These are phyloP conservation scores for Acromyrmex heyeri DNA, from an alignment of 1,140 invertebrate species.

Conservation along the genomic window DNA sequence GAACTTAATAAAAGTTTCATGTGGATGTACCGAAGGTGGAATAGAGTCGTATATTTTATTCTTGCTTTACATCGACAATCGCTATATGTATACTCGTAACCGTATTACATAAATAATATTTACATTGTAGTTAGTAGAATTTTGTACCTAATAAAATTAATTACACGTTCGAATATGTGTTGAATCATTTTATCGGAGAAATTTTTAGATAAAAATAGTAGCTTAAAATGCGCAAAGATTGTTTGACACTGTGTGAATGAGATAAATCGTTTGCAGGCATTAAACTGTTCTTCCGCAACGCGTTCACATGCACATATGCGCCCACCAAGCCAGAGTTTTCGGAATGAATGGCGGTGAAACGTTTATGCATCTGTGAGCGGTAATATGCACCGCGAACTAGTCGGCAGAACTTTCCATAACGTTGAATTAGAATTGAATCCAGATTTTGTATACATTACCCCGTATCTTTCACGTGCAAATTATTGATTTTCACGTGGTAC, in stretches of 20 bases:
- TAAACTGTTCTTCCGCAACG: constrained; percentile 23
- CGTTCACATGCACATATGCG: not conserved
- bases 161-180: not conserved
- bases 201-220: not conserved
- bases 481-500: constrained; percentile 28
- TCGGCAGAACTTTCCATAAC: constrained; percentile 31
- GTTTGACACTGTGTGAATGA: not conserved
- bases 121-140: too few species aligned
- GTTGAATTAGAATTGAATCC: constrained; percentile 40
- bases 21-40: not conserved
- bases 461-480: constrained; percentile 27
- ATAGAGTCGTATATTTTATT: not conserved
- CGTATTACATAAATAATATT: not conserved
- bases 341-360: constrained; percentile 47
- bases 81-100: too few species aligned
- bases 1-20: not conserved
- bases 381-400: constrained; percentile 18
- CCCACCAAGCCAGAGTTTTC: constrained; percentile 7
- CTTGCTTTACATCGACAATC: not conserved
- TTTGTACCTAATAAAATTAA: too few species aligned
- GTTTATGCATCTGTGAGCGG: constrained; percentile 25
- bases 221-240: not conserved
- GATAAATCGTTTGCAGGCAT: constrained; percentile 2
- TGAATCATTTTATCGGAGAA: not conserved
- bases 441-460: constrained; percentile 34